These are phyloP conservation scores for Lysandra coridon DNA, from an alignment of 2,888 invertebrate genomes.

Conservation along the genomic window DNA sequence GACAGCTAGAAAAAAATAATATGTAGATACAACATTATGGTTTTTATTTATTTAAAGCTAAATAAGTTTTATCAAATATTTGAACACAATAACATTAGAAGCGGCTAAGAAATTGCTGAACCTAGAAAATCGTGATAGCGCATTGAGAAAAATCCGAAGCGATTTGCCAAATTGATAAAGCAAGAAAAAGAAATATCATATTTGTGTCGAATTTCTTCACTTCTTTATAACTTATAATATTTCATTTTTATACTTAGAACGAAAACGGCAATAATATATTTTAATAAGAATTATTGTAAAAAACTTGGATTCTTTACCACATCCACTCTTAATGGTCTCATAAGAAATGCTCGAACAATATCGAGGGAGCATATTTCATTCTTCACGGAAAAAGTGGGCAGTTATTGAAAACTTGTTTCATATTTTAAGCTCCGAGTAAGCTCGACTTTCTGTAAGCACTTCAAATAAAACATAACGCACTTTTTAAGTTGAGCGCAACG, in stretches of 20 bases:
- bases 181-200: constrained; percentile 15
- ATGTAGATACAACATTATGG: background rate
- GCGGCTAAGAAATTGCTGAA: background rate
- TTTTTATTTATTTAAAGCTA: background rate
- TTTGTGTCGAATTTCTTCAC: background rate
- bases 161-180: constrained; percentile 24
- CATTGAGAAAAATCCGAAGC: constrained; percentile 14
- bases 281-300: background rate
- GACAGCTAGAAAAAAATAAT: too few species aligned
- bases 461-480: background rate
- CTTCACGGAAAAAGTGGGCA: background rate
- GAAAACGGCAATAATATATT: background rate
- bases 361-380: background rate
- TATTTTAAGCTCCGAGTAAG: constrained; percentile 5
- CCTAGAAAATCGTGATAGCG: constrained; percentile 7
- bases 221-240: background rate
- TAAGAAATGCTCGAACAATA: background rate
- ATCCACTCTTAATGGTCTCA: background rate
- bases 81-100: background rate
- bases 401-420: constrained; percentile 26
- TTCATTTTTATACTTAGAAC: background rate
- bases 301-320: background rate
- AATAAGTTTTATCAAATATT: background rate
- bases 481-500: background rate
- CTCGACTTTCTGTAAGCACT: background rate